Conservation (phyloP, 2,888 invertebrate species). For the Rotaria socialis region DNA sequence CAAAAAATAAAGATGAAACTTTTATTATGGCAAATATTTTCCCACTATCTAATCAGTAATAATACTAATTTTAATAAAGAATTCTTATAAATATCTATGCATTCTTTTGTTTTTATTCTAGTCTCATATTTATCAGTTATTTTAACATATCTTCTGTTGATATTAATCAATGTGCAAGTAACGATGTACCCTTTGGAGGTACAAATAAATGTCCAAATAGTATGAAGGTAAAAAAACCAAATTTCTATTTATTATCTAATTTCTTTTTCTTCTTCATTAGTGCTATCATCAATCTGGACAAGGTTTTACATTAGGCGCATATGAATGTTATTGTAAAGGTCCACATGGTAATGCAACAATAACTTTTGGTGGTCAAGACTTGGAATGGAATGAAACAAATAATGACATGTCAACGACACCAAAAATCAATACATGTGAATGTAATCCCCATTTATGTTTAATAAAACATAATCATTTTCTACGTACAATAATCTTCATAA, state of each 20-base stretch:
- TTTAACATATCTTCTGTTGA: conserved; percentile 24
- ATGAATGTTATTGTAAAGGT: conserved; percentile 13
- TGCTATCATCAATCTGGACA: not conserved
- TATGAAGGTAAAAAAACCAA: not conserved
- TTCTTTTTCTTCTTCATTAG: not conserved
- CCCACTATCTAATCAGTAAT: not conserved
- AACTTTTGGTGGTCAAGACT: not conserved
- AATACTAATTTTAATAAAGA: not conserved
- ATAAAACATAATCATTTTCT: not conserved
- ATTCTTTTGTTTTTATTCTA: not conserved
- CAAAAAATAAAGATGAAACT: not conserved
- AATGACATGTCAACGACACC: not conserved
- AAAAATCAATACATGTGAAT: not conserved
- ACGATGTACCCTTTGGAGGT: conserved; percentile 38
- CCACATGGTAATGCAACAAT: not conserved
- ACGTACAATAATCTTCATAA: not conserved
- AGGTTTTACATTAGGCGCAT: conserved; percentile 12
- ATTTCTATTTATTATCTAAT: not conserved
- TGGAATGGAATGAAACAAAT: conserved; percentile 33
- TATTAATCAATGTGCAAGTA: conserved; percentile 43
- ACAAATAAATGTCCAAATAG: conserved; percentile 39
- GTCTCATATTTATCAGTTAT: not conserved
- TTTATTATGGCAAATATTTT: conserved; percentile 6
- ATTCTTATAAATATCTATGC: not conserved
- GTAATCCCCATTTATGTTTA: conserved; percentile 20